phyloP scores from a whole-genome alignment of 1,140 invertebrate species.

The Leptinotarsa defecta region DNA sequence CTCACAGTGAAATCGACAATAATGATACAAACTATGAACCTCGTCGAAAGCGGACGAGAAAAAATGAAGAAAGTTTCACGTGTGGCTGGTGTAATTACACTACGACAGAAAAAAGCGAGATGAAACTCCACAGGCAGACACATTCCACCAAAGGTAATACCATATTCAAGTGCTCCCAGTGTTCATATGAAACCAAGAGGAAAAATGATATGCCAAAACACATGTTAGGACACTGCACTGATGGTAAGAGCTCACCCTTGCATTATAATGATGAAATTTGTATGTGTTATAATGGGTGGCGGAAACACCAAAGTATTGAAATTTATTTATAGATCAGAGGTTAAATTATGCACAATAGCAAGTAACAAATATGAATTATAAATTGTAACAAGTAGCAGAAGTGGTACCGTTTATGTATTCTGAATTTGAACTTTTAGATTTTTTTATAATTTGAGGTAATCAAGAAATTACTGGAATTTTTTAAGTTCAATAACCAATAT shows the following conservation, averaged over 20 bases:
- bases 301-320: neutral
- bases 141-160: constrained; percentile 26
- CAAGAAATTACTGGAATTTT: too few species aligned
- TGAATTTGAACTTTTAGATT: too few species aligned
- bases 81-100: constrained; percentile 30
- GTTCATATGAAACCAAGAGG: constrained; percentile 37
- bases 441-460: too few species aligned
- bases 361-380: too few species aligned
- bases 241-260: constrained; percentile 24
- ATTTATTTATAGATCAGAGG: constrained; percentile 1
- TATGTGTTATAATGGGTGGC: too few species aligned
- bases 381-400: too few species aligned
- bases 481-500: too few species aligned
- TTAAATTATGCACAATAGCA: neutral
- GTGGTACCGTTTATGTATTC: too few species aligned
- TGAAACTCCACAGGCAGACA: constrained; percentile 27
- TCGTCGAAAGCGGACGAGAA: neutral
- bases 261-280: too few species aligned
- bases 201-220: constrained; percentile 44
- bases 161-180: constrained; percentile 32
- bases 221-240: constrained; percentile 37
- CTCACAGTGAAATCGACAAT: neutral
- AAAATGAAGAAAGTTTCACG: neutral
- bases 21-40: neutral
- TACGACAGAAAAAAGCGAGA: constrained; percentile 30